Conservation (phyloP, 2,113 vertebrate genomes). For the Psittacara wagleri region DNA sequence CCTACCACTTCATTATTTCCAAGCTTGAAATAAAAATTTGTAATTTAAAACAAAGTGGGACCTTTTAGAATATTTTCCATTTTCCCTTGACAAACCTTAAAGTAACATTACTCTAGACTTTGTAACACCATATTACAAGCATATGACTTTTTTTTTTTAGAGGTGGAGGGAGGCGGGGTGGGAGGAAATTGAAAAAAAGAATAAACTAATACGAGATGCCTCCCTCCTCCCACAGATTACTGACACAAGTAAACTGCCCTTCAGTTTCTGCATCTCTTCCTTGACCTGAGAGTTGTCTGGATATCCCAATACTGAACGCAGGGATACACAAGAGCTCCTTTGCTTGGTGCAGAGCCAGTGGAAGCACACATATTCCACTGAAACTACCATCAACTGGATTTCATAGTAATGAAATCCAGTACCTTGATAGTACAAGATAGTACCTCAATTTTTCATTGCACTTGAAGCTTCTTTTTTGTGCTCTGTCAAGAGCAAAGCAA, state of each 20-base stretch:
- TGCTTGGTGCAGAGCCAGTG: background rate
- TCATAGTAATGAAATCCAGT: background rate
- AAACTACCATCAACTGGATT: background rate
- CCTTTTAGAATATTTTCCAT: background rate
- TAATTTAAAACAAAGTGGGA: background rate
- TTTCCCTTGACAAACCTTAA: background rate
- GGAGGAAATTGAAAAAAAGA: background rate
- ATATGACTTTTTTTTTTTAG: background rate
- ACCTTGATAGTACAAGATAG: background rate
- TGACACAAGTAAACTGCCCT: background rate
- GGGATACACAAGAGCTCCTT: background rate
- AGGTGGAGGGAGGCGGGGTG: rapidly evolving
- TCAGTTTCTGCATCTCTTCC: background rate
- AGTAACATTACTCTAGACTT: background rate
- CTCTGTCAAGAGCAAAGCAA: background rate
- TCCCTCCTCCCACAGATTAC: background rate
- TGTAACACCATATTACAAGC: background rate
- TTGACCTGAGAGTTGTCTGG: background rate
- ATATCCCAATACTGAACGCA: background rate
- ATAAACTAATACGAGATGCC: background rate
- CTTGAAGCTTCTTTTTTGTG: background rate
- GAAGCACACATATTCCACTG: background rate
- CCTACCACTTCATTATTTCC: background rate
- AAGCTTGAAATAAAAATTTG: background rate
- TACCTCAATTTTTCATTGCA: background rate